These are phyloP conservation scores for Ditula angustiorana DNA, from an alignment of 2,888 invertebrate species.

Conservation along the genomic window DNA sequence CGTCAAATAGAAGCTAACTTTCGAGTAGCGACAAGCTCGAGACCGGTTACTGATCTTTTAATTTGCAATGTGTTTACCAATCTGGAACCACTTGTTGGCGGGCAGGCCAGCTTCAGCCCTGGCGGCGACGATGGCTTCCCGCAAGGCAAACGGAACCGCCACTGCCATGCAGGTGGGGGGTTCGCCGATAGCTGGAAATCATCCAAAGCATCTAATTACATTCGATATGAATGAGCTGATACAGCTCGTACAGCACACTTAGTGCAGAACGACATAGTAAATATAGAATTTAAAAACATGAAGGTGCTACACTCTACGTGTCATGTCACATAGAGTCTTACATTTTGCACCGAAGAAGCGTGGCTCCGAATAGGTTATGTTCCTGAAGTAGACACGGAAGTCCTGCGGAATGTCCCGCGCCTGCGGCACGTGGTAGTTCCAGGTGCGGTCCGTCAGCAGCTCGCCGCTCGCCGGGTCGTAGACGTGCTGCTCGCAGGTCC, in stretches of 20 bases:
- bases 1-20: no score
- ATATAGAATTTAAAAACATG: no score
- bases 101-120: constrained; percentile 77
- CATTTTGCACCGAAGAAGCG: constrained; percentile 85
- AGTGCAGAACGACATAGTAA: no score
- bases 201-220: neutral
- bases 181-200: constrained; percentile 66
- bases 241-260: neutral
- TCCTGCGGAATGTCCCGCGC: constrained; percentile 88
- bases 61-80: constrained; percentile 79
- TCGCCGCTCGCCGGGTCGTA: constrained; percentile 85
- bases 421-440: constrained; percentile 88
- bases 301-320: no score
- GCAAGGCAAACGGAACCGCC: constrained; percentile 79
- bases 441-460: constrained; percentile 87
- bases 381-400: constrained; percentile 84
- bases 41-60: no score
- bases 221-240: neutral
- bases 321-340: no score
- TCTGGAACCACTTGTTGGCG: constrained; percentile 71
- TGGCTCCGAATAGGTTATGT: constrained; percentile 80
- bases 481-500: constrained; percentile 86
- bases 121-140: constrained; percentile 85
- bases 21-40: no score
- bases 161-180: constrained; percentile 68